Conservation (phyloP, 2,797 vertebrate genomes). For the Myotis vivesi region DNA sequence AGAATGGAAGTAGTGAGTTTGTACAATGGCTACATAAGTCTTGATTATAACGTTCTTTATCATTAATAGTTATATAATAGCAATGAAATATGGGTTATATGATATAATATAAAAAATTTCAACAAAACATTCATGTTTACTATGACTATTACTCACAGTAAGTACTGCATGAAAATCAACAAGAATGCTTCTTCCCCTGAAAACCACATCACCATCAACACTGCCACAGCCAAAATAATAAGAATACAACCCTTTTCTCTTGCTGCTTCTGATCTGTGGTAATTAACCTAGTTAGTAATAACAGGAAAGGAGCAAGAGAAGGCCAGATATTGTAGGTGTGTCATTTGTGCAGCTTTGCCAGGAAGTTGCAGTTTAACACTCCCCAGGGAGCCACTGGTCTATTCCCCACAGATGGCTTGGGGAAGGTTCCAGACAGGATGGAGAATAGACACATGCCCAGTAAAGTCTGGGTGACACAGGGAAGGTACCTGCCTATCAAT, state of each 20-base stretch:
- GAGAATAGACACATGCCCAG: too few species aligned
- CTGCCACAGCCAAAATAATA: not conserved
- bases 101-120: not conserved
- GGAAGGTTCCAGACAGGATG: too few species aligned
- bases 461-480: too few species aligned
- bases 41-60: not conserved
- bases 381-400: too few species aligned
- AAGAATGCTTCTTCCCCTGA: fast-evolving
- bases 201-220: not conserved
- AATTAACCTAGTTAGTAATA: too few species aligned
- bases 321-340: too few species aligned
- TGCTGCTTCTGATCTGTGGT: not conserved
- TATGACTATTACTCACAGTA: not conserved
- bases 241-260: not conserved
- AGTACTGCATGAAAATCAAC: not conserved
- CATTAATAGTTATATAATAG: not conserved
- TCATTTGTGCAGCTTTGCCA: too few species aligned
- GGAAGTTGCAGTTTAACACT: too few species aligned
- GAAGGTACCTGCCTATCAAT: too few species aligned
- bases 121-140: not conserved
- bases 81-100: not conserved
- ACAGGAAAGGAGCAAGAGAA: too few species aligned
- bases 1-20: not conserved
- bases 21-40: not conserved
- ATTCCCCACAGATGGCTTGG: too few species aligned